A percentile compares a stretch with the other conserved stretches of the same genome.
Evolutionary conservation across 2,888 invertebrate genomes (phyloP).

Genomic region (Epiblema foenella): DNA sequence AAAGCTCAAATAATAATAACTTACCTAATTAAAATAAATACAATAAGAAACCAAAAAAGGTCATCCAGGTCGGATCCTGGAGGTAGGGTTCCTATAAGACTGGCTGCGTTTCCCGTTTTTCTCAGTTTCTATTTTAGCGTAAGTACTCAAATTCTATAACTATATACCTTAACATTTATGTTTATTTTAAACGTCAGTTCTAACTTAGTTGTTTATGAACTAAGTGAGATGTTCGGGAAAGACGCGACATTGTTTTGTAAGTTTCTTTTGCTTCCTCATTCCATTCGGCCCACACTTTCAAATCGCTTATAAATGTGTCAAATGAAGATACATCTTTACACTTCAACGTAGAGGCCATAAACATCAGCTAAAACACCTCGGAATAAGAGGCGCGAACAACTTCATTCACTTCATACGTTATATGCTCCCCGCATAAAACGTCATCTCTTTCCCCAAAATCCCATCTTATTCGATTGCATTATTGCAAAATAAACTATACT

Average conservation of each 20-base stretch:
- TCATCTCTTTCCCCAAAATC: neutral
- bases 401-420: slow-evolving; percentile 17
- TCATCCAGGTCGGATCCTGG: too few species aligned
- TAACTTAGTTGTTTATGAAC: neutral
- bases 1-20: too few species aligned
- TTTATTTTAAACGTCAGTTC: too few species aligned
- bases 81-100: too few species aligned
- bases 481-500: slow-evolving; percentile 5
- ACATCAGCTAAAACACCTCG: slow-evolving; percentile 19
- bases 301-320: neutral
- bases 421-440: slow-evolving; percentile 14
- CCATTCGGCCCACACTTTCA: neutral
- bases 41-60: too few species aligned
- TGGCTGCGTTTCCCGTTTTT: too few species aligned
- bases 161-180: too few species aligned
- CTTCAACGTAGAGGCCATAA: slow-evolving; percentile 6
- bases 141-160: too few species aligned
- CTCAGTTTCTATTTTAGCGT: too few species aligned
- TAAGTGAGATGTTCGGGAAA: neutral
- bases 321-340: neutral
- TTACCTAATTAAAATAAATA: too few species aligned
- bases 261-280: neutral
- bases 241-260: neutral
- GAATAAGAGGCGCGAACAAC: slow-evolving; percentile 22
- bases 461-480: neutral